Evolutionary conservation across 2,888 invertebrate species (phyloP).

Genomic region (Tineola bisselliella): DNA sequence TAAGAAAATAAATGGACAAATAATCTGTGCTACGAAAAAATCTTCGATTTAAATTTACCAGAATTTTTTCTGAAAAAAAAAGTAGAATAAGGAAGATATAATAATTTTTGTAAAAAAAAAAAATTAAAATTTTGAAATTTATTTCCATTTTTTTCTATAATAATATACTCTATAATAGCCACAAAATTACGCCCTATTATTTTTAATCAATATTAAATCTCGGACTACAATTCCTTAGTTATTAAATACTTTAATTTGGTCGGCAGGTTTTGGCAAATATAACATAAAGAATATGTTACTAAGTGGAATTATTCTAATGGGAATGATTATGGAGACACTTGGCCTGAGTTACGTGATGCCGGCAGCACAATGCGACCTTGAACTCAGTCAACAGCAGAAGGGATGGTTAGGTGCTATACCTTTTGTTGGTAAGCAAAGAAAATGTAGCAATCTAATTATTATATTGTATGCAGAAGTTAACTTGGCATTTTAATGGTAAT

Average conservation of each 20-base stretch:
- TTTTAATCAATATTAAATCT: not conserved
- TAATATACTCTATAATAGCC: too few relatives aligned
- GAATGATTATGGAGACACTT: conserved; percentile 74
- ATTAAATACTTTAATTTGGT: conserved; percentile 15
- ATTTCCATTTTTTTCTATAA: too few relatives aligned
- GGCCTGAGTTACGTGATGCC: conserved; percentile 73
- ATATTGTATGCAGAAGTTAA: not conserved
- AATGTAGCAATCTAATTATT: not conserved
- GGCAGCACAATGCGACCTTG: conserved; percentile 73
- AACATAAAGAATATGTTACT: conserved; percentile 70
- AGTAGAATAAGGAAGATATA: too few relatives aligned
- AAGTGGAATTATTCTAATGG: conserved; percentile 71
- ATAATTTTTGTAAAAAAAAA: too few relatives aligned
- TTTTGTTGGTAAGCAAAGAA: conserved; percentile 64
- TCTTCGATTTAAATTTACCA: too few relatives aligned
- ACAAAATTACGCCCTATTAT: too few relatives aligned
- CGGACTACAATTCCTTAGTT: not conserved
- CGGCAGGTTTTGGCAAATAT: conserved; percentile 69
- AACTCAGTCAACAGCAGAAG: conserved; percentile 68
- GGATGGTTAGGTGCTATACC: conserved; percentile 73
- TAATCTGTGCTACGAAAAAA: too few relatives aligned
- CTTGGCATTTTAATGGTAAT: not conserved
- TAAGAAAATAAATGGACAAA: too few relatives aligned
- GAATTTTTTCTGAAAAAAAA: too few relatives aligned
- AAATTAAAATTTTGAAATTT: too few relatives aligned